Conservation (phyloP, 2,888 invertebrate genomes). For the Noctua janthe region DNA sequence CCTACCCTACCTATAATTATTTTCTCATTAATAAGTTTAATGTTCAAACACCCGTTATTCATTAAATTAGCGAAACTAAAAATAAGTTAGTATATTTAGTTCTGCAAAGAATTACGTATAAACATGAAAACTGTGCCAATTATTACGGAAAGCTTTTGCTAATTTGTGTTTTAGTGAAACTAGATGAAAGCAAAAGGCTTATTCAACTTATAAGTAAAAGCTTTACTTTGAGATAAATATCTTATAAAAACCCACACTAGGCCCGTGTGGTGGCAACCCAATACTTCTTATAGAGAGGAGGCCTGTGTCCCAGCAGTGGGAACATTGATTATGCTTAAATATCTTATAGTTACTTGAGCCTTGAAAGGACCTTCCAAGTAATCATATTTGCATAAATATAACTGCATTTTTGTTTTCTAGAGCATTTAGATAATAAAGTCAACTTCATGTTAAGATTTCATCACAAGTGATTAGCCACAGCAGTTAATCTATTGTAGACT, state of each 20-base stretch:
- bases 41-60: conserved; percentile 24
- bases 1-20: background rate
- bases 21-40: background rate
- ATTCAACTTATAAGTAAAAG: background rate
- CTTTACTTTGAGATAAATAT: background rate
- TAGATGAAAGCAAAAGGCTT: conserved; percentile 45
- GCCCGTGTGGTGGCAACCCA: background rate
- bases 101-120: conserved; percentile 51
- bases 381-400: background rate
- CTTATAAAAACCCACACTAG: background rate
- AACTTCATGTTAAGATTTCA: background rate
- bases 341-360: background rate
- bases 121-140: conserved; percentile 60
- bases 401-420: background rate
- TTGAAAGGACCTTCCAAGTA: background rate
- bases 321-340: background rate
- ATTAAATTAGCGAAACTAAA: conserved; percentile 28
- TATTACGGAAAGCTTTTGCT: conserved; percentile 54
- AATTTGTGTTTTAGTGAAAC: conserved; percentile 45
- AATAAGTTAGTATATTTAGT: conserved; percentile 33
- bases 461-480: conserved; percentile 12
- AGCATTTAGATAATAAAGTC: conserved; percentile 12
- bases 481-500: conserved; percentile 12
- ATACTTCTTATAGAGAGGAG: background rate
- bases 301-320: background rate